A percentile compares a stretch with the other conserved stretches of the same genome.
phyloP scores from a whole-genome alignment of 2,888 invertebrate species.

The Epinotia ramella region DNA sequence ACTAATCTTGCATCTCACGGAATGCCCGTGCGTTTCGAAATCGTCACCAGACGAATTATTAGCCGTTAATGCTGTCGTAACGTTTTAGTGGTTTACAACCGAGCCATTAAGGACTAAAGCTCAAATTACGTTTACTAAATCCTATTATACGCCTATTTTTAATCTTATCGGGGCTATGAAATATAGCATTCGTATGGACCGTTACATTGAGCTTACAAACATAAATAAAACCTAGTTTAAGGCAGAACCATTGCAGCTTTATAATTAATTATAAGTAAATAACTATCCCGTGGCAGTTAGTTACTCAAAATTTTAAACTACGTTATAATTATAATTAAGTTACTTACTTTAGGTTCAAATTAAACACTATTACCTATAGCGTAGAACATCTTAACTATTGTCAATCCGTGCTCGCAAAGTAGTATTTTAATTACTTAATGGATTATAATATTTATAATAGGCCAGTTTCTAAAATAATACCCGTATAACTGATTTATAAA shows the following conservation, averaged over 20 bases:
- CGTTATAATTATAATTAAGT: not conserved
- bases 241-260: not conserved
- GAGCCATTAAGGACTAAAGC: conserved; percentile 68
- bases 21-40: conserved; percentile 75
- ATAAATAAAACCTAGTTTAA: not conserved
- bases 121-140: conserved; percentile 63
- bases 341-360: not conserved
- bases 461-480: conserved; percentile 9
- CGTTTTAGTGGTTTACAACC: conserved; percentile 71
- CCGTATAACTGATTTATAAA: conserved; percentile 15
- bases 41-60: conserved; percentile 76
- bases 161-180: conserved; percentile 42
- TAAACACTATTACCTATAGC: not conserved
- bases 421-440: conserved; percentile 1
- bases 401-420: not conserved
- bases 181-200: conserved; percentile 7
- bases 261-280: too few relatives aligned
- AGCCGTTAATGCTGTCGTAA: conserved; percentile 74
- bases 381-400: not conserved
- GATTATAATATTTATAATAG: not conserved
- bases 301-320: too few relatives aligned
- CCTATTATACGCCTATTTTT: conserved; percentile 44
- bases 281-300: too few relatives aligned
- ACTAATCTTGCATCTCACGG: conserved; percentile 74
- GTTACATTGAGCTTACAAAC: not conserved